Percentiles rank a stretch among this genome's conserved stretches.
Conservation (phyloP, 2,113 vertebrate genomes). For the Sula dactylatra region DNA sequence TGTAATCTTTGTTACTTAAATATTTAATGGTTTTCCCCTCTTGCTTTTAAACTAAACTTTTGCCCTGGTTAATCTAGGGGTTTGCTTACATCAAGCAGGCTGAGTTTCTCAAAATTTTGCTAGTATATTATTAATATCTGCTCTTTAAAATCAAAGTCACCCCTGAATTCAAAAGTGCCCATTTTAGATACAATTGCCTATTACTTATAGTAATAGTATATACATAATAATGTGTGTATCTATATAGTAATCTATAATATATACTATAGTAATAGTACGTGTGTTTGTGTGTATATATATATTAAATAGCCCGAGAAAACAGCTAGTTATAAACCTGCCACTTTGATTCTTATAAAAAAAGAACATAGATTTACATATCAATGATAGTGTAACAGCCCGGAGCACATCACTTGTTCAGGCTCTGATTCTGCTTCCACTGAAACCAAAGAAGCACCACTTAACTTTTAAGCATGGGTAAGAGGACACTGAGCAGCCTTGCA, state of each 20-base stretch:
- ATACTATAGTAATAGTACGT: not conserved
- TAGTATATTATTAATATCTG: not conserved
- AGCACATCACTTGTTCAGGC: not conserved
- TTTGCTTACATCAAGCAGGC: not conserved
- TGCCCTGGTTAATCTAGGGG: not conserved
- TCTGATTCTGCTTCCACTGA: not conserved
- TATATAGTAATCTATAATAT: not conserved
- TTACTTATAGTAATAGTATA: not conserved
- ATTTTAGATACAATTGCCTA: not conserved
- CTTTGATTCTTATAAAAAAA: not conserved
- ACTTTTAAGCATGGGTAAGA: not conserved
- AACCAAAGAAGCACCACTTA: not conserved
- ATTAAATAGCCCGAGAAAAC: not conserved
- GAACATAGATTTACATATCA: not conserved
- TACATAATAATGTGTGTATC: not conserved
- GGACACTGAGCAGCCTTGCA: not conserved
- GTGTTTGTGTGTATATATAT: fast-evolving
- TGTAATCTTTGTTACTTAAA: not conserved
- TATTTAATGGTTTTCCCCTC: not conserved
- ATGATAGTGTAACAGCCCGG: not conserved
- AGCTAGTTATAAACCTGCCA: not conserved
- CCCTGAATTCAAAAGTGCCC: not conserved
- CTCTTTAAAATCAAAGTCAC: not conserved
- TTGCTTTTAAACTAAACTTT: not conserved
- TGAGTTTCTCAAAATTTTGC: not conserved